phyloP scores from a whole-genome alignment of 2,888 invertebrate species.

The Drosophila mettleri region DNA sequence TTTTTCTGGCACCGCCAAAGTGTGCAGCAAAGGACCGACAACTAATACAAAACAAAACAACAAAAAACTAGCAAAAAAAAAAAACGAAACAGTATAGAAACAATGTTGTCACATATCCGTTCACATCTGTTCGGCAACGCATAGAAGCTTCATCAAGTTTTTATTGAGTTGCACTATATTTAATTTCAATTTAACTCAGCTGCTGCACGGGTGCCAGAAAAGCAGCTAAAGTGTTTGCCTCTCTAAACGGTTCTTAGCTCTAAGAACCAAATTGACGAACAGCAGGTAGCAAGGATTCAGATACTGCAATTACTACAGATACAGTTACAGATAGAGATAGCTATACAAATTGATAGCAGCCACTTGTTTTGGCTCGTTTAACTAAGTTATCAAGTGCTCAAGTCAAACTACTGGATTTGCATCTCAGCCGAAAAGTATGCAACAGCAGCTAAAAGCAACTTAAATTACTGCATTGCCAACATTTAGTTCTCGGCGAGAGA shows the following conservation, averaged over 20 bases:
- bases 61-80: background rate
- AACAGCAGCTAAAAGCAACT: slow-evolving; percentile 49
- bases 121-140: slow-evolving; percentile 19
- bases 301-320: background rate
- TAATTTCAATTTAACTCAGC: slow-evolving; percentile 66
- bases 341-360: slow-evolving; percentile 41
- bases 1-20: slow-evolving; percentile 50
- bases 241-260: slow-evolving; percentile 42
- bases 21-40: slow-evolving; percentile 23
- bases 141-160: slow-evolving; percentile 50
- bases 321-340: slow-evolving; percentile 7
- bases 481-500: too few relatives aligned
- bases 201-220: slow-evolving; percentile 24
- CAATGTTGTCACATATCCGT: slow-evolving; percentile 42
- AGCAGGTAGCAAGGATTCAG: background rate
- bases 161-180: slow-evolving; percentile 66
- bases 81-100: slow-evolving; percentile 9
- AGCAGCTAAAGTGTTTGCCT: slow-evolving; percentile 50
- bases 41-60: slow-evolving; percentile 5
- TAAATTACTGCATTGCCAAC: slow-evolving; percentile 40
- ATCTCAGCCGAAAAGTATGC: slow-evolving; percentile 50
- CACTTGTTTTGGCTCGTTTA: slow-evolving; percentile 54
- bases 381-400: slow-evolving; percentile 57
- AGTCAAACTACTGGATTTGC: slow-evolving; percentile 32
- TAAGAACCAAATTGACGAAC: slow-evolving; percentile 31